Base-by-base conservation (phyloP, 1,140 invertebrate species). In the Drosophila kohkoa region DNA sequence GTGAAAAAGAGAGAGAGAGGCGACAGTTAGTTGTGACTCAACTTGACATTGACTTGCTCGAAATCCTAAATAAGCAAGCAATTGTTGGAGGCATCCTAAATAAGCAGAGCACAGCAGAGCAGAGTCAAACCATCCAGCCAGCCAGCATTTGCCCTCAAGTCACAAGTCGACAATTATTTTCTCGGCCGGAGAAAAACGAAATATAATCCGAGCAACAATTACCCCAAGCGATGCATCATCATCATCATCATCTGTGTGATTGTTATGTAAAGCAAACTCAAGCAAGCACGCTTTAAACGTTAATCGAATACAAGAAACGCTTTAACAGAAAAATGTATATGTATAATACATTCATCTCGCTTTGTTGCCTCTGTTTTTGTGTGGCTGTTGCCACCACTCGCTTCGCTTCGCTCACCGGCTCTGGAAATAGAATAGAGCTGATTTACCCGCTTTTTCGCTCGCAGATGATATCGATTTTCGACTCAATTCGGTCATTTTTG, bases 31-130 rank as follows among this genome's bases (percentile, higher is more conserved):
- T 32, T 30, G 28, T 16, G 43, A 45, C 25, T 54, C n/a, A 13
- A 45, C 25, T 46, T 3, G 41, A 38, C 38, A 41, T 46, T 43
- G 54, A 48, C 38, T 51, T 48, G 32, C 20, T 16, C 49, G 41
- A 13, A 25, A 51, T 59, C 65, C 60, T 72, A 51, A 68, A 8
- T 52, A 60, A 78, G 73, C 81, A 60, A 58, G 30, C 63, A 10
- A 49, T 52, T 82, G 67, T 79, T 82, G 75, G 64, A 25, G 59
- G 15, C 60, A 28, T 45, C 43, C 67, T 79, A 79, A 69, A 79
- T 55, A 74, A 69, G 71, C 71, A 69, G 5, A 25, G 20, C 20
- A 11, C 2, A 3, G 20, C 20, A 20, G 20, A 15, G 15, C 15
- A 15, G 11, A 13, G 41, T 13, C 11, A 16, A 16, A 3, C 20